A percentile compares a stretch with the other conserved stretches of the same genome.
Conservation (phyloP, 2,888 invertebrate species). For the Ormyrus pomaceus region DNA sequence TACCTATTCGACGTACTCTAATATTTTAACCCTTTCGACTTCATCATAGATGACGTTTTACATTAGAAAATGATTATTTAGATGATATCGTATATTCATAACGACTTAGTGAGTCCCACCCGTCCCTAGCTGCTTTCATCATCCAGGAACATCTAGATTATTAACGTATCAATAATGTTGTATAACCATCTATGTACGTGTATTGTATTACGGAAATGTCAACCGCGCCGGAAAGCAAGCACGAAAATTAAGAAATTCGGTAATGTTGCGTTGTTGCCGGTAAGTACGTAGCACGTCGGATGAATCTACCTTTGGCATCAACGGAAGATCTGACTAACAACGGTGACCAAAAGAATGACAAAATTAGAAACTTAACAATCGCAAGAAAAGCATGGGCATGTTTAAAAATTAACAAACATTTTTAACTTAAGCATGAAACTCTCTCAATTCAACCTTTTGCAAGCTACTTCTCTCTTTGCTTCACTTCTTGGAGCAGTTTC, state of each 20-base stretch:
- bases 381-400: conserved; percentile 52
- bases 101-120: conserved; percentile 60
- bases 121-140: conserved; percentile 74
- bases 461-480: conserved; percentile 35
- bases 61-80: conserved; percentile 45
- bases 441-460: conserved; percentile 35
- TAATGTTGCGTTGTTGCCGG: conserved; percentile 14
- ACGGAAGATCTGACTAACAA: conserved; percentile 18
- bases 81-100: conserved; percentile 34
- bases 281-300: conserved; percentile 36
- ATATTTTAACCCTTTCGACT: conserved; percentile 19
- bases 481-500: conserved; percentile 39
- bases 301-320: conserved; percentile 15
- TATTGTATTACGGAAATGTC: conserved; percentile 46
- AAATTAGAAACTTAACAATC: conserved; percentile 32
- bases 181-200: conserved; percentile 57
- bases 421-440: conserved; percentile 43
- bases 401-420: conserved; percentile 39
- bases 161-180: conserved; percentile 54
- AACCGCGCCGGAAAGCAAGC: conserved; percentile 19
- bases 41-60: conserved; percentile 51
- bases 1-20: conserved; percentile 27
- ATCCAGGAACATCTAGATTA: conserved; percentile 55
- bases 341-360: neutral
- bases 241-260: conserved; percentile 21